Conservation (phyloP, 2,797 vertebrate genomes). For the Buceros bicornis region DNA sequence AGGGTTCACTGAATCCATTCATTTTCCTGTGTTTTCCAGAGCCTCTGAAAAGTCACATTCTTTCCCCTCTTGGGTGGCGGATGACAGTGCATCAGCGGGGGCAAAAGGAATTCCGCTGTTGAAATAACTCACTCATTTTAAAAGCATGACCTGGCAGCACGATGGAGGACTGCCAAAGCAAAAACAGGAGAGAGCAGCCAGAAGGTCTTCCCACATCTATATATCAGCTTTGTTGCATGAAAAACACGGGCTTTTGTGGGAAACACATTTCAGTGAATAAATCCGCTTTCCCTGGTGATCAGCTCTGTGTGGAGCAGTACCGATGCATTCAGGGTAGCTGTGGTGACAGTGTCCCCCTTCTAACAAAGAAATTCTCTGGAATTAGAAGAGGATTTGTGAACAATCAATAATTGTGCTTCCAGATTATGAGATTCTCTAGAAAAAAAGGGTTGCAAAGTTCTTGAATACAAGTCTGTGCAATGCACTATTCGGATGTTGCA, state of each 20-base stretch:
- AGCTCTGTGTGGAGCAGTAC: neutral
- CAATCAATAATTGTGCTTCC: neutral
- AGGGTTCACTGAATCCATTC: neutral
- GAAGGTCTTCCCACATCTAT: neutral
- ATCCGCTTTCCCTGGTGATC: neutral
- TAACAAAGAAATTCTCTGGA: neutral
- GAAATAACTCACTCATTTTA: constrained; percentile 5
- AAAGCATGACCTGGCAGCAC: neutral
- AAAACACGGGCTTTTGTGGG: neutral
- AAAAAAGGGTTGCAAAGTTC: neutral
- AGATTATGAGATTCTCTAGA: neutral
- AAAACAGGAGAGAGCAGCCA: neutral
- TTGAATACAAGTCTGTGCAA: neutral
- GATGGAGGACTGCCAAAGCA: neutral
- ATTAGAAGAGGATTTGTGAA: neutral
- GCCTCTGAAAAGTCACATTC: neutral
- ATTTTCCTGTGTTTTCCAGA: neutral
- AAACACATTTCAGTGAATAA: neutral
- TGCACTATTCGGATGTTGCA: neutral
- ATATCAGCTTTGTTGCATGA: neutral
- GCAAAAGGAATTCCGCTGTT: neutral
- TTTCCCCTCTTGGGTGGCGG: neutral
- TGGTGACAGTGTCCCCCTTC: neutral
- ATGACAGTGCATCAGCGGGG: neutral
- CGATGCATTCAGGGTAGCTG: neutral